Conservation (phyloP, 2,113 vertebrate genomes). For the Oncorhynchus clarkii region DNA sequence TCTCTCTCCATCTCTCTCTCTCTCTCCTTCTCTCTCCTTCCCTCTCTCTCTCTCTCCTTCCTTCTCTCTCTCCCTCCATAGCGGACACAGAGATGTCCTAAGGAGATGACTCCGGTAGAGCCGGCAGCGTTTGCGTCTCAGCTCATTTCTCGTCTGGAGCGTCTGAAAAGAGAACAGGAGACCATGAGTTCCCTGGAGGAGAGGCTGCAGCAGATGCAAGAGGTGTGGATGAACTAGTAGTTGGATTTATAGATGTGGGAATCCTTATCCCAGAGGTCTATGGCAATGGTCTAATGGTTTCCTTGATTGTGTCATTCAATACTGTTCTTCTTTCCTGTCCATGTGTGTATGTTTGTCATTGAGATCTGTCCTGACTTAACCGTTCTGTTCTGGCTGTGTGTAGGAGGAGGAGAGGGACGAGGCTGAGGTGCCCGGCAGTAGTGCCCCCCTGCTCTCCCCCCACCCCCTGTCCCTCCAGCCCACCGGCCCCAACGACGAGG, state of each 20-base stretch:
- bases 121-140: conserved; percentile 87
- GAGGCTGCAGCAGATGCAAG: conserved; percentile 91
- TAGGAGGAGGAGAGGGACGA: conserved; percentile 94
- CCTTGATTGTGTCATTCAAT: not conserved
- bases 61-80: conserved; percentile 43
- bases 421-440: conserved; percentile 62
- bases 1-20: too few species aligned
- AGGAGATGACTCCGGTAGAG: conserved; percentile 92
- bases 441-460: conserved; percentile 57
- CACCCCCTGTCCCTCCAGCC: conserved; percentile 80
- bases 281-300: not conserved
- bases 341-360: not conserved
- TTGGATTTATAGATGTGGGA: not conserved
- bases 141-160: conserved; percentile 88
- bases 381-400: not conserved
- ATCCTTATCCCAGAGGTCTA: not conserved
- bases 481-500: conserved; percentile 85
- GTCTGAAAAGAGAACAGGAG: conserved; percentile 88
- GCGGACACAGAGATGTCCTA: conserved; percentile 88
- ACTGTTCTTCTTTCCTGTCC: not conserved
- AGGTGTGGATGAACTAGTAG: conserved; percentile 72
- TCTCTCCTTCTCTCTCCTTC: too few species aligned
- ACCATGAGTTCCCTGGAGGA: conserved; percentile 88
- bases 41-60: too few species aligned
- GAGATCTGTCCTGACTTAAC: not conserved